phyloP scores from a whole-genome alignment of 1,140 invertebrate species.

The Ostrea edulis region DNA sequence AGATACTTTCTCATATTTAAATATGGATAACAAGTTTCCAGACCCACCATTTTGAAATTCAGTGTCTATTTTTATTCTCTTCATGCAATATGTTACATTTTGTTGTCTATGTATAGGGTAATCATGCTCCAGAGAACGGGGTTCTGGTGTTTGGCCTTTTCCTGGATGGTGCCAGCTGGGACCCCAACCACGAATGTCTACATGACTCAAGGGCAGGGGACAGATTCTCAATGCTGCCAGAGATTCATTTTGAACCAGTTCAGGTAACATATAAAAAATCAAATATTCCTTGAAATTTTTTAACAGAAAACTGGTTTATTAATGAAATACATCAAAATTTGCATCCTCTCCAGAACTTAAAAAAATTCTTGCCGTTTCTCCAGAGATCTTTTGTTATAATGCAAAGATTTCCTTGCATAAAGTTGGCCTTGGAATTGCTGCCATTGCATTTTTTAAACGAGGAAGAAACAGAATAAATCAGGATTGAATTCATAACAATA shows the following conservation, averaged over 20 bases:
- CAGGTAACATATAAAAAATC: conserved; percentile 63
- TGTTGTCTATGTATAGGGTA: conserved; percentile 55
- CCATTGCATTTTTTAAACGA: too few species aligned
- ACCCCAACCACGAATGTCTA: conserved; percentile 83
- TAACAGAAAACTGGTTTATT: background rate
- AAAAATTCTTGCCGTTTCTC: background rate
- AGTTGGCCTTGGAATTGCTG: too few species aligned
- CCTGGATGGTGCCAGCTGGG: conserved; percentile 92
- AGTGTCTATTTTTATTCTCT: background rate
- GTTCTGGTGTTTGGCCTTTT: conserved; percentile 91
- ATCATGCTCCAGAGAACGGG: conserved; percentile 80
- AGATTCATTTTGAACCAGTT: conserved; percentile 85
- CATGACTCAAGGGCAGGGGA: conserved; percentile 87
- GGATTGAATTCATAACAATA: too few species aligned
- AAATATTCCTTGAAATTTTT: too few species aligned
- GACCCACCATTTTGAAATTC: background rate
- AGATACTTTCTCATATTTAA: too few species aligned
- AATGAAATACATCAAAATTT: background rate
- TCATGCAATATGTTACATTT: background rate
- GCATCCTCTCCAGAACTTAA: background rate
- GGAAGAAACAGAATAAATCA: too few species aligned
- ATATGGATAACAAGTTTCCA: too few species aligned
- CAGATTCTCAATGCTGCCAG: conserved; percentile 87
- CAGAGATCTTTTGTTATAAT: background rate
- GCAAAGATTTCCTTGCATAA: background rate